Evolutionary conservation across 2,113 vertebrate species (phyloP), one percentile per base, ranked within the genome.

Genomic region (Dipodomys ordii): DNA sequence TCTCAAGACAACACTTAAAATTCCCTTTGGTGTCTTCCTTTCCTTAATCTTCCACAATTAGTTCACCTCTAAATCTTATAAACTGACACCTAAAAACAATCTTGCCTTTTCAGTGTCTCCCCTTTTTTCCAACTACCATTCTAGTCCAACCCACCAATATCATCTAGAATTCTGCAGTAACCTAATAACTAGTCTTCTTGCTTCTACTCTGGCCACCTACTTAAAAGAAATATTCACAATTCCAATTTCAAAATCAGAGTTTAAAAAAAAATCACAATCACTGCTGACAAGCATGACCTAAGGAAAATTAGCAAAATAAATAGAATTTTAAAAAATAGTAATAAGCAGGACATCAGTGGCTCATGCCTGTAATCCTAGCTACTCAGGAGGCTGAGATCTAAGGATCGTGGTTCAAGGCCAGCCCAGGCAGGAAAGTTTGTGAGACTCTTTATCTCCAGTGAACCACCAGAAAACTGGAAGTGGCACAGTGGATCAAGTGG

Each of bases 191-290:
- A 44, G 69, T 65, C 27, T 76, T 86, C 28, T 60, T 20, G 49
- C 62, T 82, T 65, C 46, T 7, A 82, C 19, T 53, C 27, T 49
- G 32, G 27, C 64, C n/a, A 87, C 53, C 28, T 71, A 80, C 49
- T 49, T 49, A 49, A 49, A 74, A 93, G 57, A 73, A 67, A 91
- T 57, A n/a, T 83, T 83, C 39, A 20, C 18, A 87, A 87, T 88
- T 71, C 32, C 28, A 46, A 44, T 78, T 77, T 53, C 71, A 90
- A 90, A 87, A 85, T 73, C 87, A 83, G 49, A 49, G 49, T 49
- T 49, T 49, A 49, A 49, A 60, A 90, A 49, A 49, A 49, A 90
- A 87, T 83, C 23, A 67, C 60, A 83, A 87, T 13, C 5, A 90
- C 20, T n/a, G 22, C 39, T 83, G 53, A 65, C 20, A 82, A 82